Percentiles rank a stretch among this genome's conserved stretches.
Evolutionary conservation across 1,140 invertebrate genomes (phyloP).

Genomic region (Laodelphax striatellus): DNA sequence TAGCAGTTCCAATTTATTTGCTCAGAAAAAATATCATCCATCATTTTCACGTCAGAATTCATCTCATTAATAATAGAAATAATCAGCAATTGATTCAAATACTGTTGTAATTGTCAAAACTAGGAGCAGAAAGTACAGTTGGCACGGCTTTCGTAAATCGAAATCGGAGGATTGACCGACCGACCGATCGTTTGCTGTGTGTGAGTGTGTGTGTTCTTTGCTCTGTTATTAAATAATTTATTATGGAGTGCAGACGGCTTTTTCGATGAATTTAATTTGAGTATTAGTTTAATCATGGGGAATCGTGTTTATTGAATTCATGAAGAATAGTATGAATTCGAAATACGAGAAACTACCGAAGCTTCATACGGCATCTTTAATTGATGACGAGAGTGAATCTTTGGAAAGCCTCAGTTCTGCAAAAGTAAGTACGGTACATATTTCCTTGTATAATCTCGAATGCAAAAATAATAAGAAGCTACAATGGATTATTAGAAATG

Average conservation of each 20-base stretch:
- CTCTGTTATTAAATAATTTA: no score
- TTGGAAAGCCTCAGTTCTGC: neutral
- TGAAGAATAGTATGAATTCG: neutral
- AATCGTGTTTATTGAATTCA: neutral
- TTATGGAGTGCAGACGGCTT: no score
- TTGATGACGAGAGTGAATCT: neutral
- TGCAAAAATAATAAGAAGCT: neutral
- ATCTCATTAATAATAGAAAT: no score
- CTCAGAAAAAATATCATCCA: no score
- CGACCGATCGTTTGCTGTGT: no score
- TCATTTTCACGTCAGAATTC: no score
- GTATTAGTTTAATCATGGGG: no score
- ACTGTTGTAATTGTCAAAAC: no score
- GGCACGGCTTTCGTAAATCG: neutral
- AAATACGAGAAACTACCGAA: slow-evolving; percentile 1
- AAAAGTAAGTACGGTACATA: neutral
- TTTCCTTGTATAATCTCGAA: neutral
- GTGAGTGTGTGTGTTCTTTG: no score
- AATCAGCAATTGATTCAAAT: no score
- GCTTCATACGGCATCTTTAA: neutral
- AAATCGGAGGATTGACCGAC: neutral
- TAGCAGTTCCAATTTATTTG: no score
- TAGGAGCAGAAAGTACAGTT: neutral
- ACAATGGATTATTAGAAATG: neutral
- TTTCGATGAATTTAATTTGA: no score